phyloP scores from a whole-genome alignment of 2,113 vertebrate genomes.

The Campylorhamphus procurvoides region DNA sequence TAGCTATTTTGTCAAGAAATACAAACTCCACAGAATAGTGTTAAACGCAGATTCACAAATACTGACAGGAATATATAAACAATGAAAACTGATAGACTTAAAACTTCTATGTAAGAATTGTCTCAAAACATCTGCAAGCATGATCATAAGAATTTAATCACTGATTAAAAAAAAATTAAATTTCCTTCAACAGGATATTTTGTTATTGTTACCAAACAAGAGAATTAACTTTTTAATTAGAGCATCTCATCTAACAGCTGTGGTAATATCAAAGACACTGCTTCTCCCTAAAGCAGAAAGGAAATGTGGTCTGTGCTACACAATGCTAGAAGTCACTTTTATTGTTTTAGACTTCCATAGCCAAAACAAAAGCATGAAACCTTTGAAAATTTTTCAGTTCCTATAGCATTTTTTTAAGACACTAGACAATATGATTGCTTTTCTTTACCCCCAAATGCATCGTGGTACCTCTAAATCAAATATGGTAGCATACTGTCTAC shows the following conservation, averaged over 20 bases:
- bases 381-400: neutral
- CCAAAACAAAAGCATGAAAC: constrained; percentile 13
- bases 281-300: constrained; percentile 17
- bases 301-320: neutral
- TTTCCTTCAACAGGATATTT: constrained; percentile 44
- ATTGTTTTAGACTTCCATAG: neutral
- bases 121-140: constrained; percentile 36
- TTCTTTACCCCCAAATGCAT: neutral
- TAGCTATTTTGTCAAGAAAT: neutral
- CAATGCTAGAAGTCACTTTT: neutral
- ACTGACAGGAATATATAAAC: neutral
- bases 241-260: constrained; percentile 11
- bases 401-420: neutral
- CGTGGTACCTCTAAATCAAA: neutral
- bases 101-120: neutral
- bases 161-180: neutral
- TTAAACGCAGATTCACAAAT: neutral
- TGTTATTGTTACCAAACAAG: constrained; percentile 9
- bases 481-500: neutral
- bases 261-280: neutral
- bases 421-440: neutral
- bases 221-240: constrained; percentile 39
- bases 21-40: neutral
- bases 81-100: neutral
- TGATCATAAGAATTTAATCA: constrained; percentile 20